Base-by-base conservation (phyloP, 2,113 vertebrate genomes). In the Zeus faber region DNA sequence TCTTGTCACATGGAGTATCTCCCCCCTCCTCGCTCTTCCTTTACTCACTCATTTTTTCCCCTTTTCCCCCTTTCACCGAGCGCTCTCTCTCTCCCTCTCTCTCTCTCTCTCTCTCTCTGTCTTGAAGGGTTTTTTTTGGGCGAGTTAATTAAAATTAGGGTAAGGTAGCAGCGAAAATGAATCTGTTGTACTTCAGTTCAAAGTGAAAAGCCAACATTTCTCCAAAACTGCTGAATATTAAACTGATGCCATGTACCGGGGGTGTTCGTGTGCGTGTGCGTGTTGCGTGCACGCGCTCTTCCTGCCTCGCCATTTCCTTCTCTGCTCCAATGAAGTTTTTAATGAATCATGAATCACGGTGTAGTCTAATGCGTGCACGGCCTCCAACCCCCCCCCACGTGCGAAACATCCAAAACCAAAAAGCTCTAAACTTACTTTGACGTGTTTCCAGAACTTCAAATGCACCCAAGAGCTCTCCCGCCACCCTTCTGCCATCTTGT, bases 181-280 rank as follows among this genome's bases (percentile, higher is more conserved):
- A 29, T 29, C 5, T 29, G 27, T 35, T 5, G 10, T 54, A 65
- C 45, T 16, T 10, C 22, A 62, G 25, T n/a, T 66, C 44, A 44
- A 58, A 41, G 3, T 13, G 5, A 27, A 31, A 13, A 57, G 10
- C 1, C 4, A 27, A 17, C 39, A 16, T 31, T 21, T 54, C 17
- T 17, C 2, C 31, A 1, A 3, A 45, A 43, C 25, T 6, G 21
- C 11, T 22, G 40, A 8, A 22, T 29, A 45, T 35, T 67, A 33
- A 26, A 17, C 44, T 50, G 7, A 13, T 35, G 31, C 31, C n/a
- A n/a, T 7, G 27, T 21, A 40, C 17, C 6, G 10, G 29, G 24
- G 39, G 47, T 35, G 14, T 29, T 2, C 2, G 17, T 14, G 26
- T 26, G 55, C 57, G 10, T 21, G 45, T 23, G 45, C 35, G 10